A percentile compares a stretch with the other conserved stretches of the same genome.
phyloP scores from a whole-genome alignment of 1,140 invertebrate genomes.

The Mizuhopecten yessoensis region DNA sequence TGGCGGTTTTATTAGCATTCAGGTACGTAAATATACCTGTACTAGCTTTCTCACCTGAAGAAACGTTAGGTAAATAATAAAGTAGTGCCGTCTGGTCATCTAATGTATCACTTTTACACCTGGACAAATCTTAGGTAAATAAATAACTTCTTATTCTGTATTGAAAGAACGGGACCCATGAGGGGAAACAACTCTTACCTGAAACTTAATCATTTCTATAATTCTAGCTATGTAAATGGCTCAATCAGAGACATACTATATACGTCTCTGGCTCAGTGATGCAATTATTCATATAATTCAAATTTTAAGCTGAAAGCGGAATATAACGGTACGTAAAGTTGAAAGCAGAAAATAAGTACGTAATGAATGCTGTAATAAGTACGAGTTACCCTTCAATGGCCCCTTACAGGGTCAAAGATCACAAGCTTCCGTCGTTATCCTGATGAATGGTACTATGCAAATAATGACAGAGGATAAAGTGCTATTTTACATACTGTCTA shows the following conservation, averaged over 20 bases:
- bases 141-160: background rate
- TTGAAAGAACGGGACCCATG: background rate
- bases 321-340: too few species aligned
- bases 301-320: too few species aligned
- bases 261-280: too few species aligned
- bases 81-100: background rate
- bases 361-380: too few species aligned
- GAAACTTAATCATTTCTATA: too few species aligned
- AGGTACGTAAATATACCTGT: background rate
- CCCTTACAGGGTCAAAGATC: background rate
- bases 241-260: too few species aligned
- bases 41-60: background rate
- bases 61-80: constrained; percentile 18
- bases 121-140: background rate
- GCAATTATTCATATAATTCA: too few species aligned
- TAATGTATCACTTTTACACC: background rate
- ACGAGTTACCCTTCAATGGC: background rate
- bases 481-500: background rate
- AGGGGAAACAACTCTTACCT: background rate
- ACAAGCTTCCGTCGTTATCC: background rate
- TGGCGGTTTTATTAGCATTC: background rate
- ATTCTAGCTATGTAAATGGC: too few species aligned
- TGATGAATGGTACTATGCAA: too few species aligned
- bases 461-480: too few species aligned
- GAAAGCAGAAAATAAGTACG: too few species aligned